Base-by-base conservation (phyloP, 2,113 vertebrate genomes). In the Oryzias woworae region DNA sequence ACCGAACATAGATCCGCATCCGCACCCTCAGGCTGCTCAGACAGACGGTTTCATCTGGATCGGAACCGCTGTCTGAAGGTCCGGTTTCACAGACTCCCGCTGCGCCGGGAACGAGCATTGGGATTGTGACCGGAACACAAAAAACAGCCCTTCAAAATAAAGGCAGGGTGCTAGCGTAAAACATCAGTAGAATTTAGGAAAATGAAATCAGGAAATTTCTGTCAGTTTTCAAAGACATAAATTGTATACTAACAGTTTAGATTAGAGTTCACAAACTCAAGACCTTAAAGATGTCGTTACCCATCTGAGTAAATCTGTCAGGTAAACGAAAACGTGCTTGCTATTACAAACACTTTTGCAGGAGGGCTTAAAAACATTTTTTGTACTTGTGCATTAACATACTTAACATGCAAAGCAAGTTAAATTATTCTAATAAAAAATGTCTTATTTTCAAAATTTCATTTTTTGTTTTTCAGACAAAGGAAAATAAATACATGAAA, bases 121-220 rank as follows among this genome's bases (percentile, higher is more conserved):
- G 2, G 15, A 1, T 31, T 4, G 3, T 4, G 1, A 76, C 58
- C 73, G 74, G 75, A 82, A 77, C 0, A 2, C 0, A 0, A 0
- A 0, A 3, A 0, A 10, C 5, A 0, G 4, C 0, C 41, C 55
- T 86, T 88, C 81, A 84, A 63, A 85, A 47, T 84, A 86, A 85
- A 73, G 1, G 2, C 0, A 0, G 0, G 0, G 0, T 2, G n/a
- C 3, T 48, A 0, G 23, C 2, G 55, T 18, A 14, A 15, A 22
- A 12, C 36, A 36, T 36, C 10, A 12, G 1, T 4, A n/a, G 28
- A 36, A 28, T 26, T 20, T 1, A 52, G 15, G 4, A 26, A 23
- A 26, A 16, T 13, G 7, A 51, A 7, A 17, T n/a, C 5, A n/a
- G 8, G 15, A 7, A 42, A 42, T 7, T 42, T 14, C 6, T 44